phyloP scores from a whole-genome alignment of 2,113 vertebrate species.

The Rissa tridactyla region DNA sequence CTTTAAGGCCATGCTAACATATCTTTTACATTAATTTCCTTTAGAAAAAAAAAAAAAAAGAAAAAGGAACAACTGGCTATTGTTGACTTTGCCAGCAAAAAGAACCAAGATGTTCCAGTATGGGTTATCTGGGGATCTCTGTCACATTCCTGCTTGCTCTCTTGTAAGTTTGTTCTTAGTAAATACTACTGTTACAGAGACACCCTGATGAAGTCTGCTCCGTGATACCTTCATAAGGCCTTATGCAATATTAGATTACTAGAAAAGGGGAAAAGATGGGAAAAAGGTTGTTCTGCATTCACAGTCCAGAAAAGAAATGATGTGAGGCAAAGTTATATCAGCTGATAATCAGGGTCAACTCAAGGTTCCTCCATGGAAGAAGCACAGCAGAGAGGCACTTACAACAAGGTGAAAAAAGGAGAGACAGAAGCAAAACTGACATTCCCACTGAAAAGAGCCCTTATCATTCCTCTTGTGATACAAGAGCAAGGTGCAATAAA shows the following conservation, averaged over 20 bases:
- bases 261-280: neutral
- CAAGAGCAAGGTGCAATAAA: neutral
- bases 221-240: neutral
- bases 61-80: neutral
- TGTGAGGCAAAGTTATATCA: neutral
- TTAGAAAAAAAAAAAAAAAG: neutral
- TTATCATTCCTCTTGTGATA: neutral
- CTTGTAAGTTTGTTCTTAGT: neutral
- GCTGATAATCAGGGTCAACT: neutral
- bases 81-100: slow-evolving; percentile 6
- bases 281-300: neutral
- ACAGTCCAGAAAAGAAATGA: neutral
- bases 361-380: neutral
- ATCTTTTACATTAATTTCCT: slow-evolving; percentile 53
- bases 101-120: neutral
- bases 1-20: neutral
- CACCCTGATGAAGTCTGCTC: neutral
- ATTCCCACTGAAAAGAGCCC: neutral
- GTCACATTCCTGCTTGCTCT: neutral
- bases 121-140: neutral
- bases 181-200: neutral
- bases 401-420: neutral
- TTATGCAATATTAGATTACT: neutral
- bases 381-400: neutral
- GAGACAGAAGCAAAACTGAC: neutral